These are phyloP conservation scores for Hyles euphorbiae DNA, from an alignment of 1,140 invertebrate genomes.

Conservation along the genomic window DNA sequence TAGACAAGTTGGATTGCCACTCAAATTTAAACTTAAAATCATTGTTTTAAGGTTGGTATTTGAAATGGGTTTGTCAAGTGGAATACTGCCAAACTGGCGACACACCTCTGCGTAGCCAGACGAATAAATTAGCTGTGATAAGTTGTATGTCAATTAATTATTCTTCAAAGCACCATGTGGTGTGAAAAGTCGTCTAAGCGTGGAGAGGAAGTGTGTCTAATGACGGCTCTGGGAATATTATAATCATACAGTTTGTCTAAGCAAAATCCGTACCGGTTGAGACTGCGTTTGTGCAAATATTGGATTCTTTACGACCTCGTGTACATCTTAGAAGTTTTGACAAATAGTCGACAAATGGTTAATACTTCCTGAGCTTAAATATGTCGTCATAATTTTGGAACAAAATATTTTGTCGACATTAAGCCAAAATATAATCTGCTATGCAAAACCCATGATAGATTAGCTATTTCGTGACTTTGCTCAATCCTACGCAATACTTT, in stretches of 20 bases:
- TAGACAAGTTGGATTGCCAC: background rate
- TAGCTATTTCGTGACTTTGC: too few species aligned
- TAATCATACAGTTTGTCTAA: slow-evolving; percentile 3
- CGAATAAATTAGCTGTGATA: slow-evolving; percentile 74
- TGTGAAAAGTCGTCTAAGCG: slow-evolving; percentile 45
- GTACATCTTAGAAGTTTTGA: too few species aligned
- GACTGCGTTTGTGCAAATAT: too few species aligned
- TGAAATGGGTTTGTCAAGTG: slow-evolving; percentile 24
- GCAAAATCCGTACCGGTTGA: background rate
- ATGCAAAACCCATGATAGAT: too few species aligned
- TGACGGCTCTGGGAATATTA: slow-evolving; percentile 27
- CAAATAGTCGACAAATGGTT: too few species aligned
- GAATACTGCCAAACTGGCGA: slow-evolving; percentile 64
- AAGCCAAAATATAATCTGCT: too few species aligned
- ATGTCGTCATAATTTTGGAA: too few species aligned
- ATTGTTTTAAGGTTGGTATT: slow-evolving; percentile 26
- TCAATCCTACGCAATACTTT: too few species aligned
- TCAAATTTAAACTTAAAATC: slow-evolving; percentile 26
- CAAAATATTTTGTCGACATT: too few species aligned
- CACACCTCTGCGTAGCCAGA: slow-evolving; percentile 67
- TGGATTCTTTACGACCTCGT: too few species aligned
- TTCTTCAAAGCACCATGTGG: slow-evolving; percentile 74
- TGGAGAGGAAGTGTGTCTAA: slow-evolving; percentile 49
- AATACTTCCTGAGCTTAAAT: too few species aligned
- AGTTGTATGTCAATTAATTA: slow-evolving; percentile 75